Base-by-base conservation (phyloP, 2,797 vertebrate species). In the Brachyrhaphis roseni region DNA sequence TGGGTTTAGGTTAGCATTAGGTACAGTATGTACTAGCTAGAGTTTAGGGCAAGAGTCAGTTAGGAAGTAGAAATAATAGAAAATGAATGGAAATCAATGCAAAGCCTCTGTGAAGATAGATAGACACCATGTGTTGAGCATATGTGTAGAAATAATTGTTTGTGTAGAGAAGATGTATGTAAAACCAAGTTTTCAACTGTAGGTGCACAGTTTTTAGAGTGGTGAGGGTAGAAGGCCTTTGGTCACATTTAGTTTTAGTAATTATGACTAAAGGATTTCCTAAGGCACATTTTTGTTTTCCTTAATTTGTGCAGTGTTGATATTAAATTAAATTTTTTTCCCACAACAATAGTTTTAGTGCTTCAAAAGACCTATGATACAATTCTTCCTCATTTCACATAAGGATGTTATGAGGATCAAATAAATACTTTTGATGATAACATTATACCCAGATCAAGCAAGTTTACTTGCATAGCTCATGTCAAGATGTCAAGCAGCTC, bases 401-500 rank as follows among this genome's bases (percentile, higher is more conserved):
- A n/a, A 26, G 26, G 68, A 28, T 45, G 26, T 4, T 46, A 15
- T 46, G 6, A 46, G 26, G 5, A 18, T 8, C 26, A 46, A 71
- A 28, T n/a, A 71, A 39, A 68, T 45, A 70, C n/a, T 28, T 43
- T n/a, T 45, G 12, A 49, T 36, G 51, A 36, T 46, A 45, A 23
- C 45, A 36, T 46, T 47, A 3, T 34, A 66, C 1, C 11, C 7
- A 34, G 20, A 34, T 36, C 3, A 64, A 62, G 28, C 36, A n/a
- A 23, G 13, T 51, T n/a, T 10, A 39, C 46, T 31, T 23, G 62
- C 4, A 16, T 45, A n/a, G 12, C 28, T 49, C 23, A 4, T 72
- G 12, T 16, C 57, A 36, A 80, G 11, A 85, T 66, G 13, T 68
- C 45, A 85, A 79, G 83, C 73, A 2, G 31, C 66, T 77, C 28